phyloP scores from a whole-genome alignment of 2,888 invertebrate species.

The Caenorhabditis sulstoni region DNA sequence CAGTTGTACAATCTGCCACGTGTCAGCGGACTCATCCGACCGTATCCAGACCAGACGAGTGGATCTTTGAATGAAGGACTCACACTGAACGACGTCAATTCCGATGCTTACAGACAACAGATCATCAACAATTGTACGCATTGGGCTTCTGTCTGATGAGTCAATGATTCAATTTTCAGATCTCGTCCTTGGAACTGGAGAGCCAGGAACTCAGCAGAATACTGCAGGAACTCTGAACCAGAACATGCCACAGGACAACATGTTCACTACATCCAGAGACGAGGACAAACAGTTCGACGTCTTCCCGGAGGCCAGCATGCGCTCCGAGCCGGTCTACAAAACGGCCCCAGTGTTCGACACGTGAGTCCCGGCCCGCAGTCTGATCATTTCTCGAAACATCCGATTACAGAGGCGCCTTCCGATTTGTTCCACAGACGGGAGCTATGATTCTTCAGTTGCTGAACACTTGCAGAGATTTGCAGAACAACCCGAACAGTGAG shows the following conservation, averaged over 20 bases:
- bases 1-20: slow-evolving; percentile 76
- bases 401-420: slow-evolving; percentile 68
- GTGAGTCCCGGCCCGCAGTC: slow-evolving; percentile 53
- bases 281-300: slow-evolving; percentile 80
- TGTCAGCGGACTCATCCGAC: slow-evolving; percentile 77
- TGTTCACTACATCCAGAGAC: slow-evolving; percentile 79
- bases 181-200: slow-evolving; percentile 76
- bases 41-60: slow-evolving; percentile 79
- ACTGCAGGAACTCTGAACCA: slow-evolving; percentile 72
- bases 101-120: slow-evolving; percentile 79
- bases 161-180: slow-evolving; percentile 59
- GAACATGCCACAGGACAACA: slow-evolving; percentile 78
- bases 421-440: slow-evolving; percentile 78
- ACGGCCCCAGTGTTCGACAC: slow-evolving; percentile 74
- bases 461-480: slow-evolving; percentile 75
- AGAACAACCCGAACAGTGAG: slow-evolving; percentile 71
- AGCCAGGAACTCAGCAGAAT: slow-evolving; percentile 72
- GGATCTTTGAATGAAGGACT: slow-evolving; percentile 73
- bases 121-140: slow-evolving; percentile 77
- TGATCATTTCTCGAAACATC: too few species aligned
- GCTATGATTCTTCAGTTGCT: slow-evolving; percentile 74
- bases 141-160: neutral
- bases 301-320: slow-evolving; percentile 77
- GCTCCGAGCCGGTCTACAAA: slow-evolving; percentile 76
- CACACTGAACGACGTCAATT: slow-evolving; percentile 79